Conservation (phyloP, 2,113 vertebrate species). For the Benitochromis conjunctus region DNA sequence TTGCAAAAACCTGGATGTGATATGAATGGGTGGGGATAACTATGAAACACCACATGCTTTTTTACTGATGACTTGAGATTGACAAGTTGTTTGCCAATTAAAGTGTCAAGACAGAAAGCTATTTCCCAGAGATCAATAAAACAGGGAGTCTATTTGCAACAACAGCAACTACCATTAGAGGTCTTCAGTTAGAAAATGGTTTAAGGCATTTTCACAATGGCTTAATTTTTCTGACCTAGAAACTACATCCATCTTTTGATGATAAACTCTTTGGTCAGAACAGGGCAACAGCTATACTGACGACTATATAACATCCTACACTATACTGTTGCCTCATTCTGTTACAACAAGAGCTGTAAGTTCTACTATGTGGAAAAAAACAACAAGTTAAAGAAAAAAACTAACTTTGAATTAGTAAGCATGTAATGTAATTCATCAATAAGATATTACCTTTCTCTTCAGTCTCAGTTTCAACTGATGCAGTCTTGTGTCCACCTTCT, state of each 20-base stretch:
- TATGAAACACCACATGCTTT: accelerated
- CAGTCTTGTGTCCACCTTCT: neutral
- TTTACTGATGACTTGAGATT: neutral
- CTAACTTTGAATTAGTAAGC: neutral
- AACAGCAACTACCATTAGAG: neutral
- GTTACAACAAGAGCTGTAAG: neutral
- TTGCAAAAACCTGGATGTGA: neutral
- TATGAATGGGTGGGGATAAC: neutral
- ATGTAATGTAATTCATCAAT: accelerated
- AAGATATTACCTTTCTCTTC: neutral
- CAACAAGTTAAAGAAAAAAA: neutral
- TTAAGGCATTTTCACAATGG: neutral
- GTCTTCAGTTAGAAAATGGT: neutral
- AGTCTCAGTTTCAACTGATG: neutral
- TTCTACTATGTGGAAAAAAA: neutral
- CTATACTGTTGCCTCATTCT: neutral
- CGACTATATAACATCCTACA: neutral
- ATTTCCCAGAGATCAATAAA: neutral
- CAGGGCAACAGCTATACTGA: accelerated
- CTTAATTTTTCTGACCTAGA: neutral
- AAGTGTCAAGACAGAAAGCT: accelerated
- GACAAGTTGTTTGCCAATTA: neutral
- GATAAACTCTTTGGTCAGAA: neutral
- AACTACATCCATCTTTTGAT: neutral
- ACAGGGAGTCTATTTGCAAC: neutral